Conservation (phyloP, 2,888 invertebrate species). For the Hypomecis punctinalis region DNA sequence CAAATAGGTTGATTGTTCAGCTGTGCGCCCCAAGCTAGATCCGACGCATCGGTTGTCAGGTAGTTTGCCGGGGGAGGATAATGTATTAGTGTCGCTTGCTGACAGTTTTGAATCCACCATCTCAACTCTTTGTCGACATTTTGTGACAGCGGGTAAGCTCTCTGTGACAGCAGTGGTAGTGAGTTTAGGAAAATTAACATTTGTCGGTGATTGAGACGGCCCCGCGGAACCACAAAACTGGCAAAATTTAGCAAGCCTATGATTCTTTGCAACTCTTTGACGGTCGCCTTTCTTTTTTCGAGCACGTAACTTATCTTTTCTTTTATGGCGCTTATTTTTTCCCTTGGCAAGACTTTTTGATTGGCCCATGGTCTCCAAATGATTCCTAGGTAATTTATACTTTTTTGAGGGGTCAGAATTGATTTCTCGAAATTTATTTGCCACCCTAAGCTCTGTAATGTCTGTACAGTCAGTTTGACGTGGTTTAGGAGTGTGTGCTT, state of each 20-base stretch:
- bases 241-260: not conserved
- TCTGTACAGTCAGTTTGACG: not conserved
- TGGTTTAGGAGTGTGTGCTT: not conserved
- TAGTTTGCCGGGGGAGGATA: not conserved
- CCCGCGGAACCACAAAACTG: not conserved
- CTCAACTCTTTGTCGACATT: not conserved
- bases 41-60: slow-evolving; percentile 4
- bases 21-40: not conserved
- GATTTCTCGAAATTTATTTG: not conserved
- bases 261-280: not conserved
- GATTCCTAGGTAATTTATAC: not conserved
- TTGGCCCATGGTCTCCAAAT: not conserved
- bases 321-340: not conserved
- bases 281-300: not conserved
- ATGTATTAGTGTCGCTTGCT: not conserved
- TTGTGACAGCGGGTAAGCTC: slow-evolving; percentile 1
- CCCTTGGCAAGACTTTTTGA: not conserved
- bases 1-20: not conserved
- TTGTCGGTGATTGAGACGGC: slow-evolving; percentile 1
- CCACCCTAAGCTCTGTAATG: not conserved
- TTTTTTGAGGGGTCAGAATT: not conserved
- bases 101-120: slow-evolving; percentile 4
- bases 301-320: not conserved
- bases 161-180: not conserved
- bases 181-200: slow-evolving; percentile 1